Percentiles rank a stretch among this genome's conserved stretches.
Evolutionary conservation across 2,888 invertebrate genomes (phyloP).

Genomic region (Drosophila pseudotalamancana): DNA sequence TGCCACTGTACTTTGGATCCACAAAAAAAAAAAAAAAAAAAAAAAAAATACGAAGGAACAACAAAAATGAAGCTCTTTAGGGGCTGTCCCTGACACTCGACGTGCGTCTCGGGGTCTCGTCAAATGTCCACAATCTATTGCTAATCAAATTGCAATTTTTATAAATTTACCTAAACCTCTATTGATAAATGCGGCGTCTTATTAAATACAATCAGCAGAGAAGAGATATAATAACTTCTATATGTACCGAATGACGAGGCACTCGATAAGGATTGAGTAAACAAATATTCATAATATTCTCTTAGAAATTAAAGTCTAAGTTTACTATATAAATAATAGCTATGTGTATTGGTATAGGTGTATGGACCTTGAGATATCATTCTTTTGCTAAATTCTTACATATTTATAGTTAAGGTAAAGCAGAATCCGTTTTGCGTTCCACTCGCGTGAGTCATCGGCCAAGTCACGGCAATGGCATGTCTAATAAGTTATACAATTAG

Average conservation of each 20-base stretch:
- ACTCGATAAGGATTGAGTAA: background rate
- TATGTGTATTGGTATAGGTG: background rate
- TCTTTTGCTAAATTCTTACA: background rate
- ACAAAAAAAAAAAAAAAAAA: conserved; percentile 5
- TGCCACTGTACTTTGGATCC: conserved; percentile 70
- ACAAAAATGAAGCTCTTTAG: conserved; percentile 12
- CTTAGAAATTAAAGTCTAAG: background rate
- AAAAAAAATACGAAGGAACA: too few species aligned
- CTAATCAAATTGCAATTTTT: conserved; percentile 79
- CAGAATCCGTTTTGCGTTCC: background rate
- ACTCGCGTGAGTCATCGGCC: background rate
- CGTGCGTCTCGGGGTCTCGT: conserved; percentile 25
- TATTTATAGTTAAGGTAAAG: background rate
- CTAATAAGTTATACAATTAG: conserved; percentile 1
- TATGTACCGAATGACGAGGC: background rate
- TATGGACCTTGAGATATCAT: background rate
- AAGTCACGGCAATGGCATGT: background rate
- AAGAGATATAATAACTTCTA: background rate
- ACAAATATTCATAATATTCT: conserved; percentile 6
- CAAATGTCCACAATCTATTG: conserved; percentile 35
- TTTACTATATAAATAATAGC: too few species aligned
- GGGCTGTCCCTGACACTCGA: conserved; percentile 51
- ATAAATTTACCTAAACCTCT: conserved; percentile 65
- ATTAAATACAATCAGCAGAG: conserved; percentile 33
- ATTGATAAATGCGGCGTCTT: conserved; percentile 61